These are phyloP conservation scores for Mythimna pallens DNA, from an alignment of 2,888 invertebrate species.

Conservation along the genomic window DNA sequence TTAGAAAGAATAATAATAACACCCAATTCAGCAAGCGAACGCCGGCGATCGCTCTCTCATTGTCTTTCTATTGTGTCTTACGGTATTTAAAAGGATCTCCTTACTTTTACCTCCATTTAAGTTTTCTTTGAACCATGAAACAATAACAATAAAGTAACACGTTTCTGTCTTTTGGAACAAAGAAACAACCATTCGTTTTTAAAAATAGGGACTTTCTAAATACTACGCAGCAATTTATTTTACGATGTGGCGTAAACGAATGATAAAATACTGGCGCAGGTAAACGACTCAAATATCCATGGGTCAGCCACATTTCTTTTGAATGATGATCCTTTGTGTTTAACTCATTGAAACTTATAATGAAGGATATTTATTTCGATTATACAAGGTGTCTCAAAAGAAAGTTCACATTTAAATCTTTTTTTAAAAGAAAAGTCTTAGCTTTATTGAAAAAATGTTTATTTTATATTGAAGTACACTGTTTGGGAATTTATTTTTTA, in stretches of 20 bases:
- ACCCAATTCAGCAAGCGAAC: too few relatives aligned
- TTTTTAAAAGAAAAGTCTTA: too few relatives aligned
- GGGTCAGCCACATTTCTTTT: neutral
- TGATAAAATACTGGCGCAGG: neutral
- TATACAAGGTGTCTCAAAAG: too few relatives aligned
- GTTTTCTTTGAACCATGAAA: neutral
- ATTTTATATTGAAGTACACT: too few relatives aligned
- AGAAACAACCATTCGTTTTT: neutral
- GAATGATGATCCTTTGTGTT: neutral
- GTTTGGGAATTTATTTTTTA: too few relatives aligned
- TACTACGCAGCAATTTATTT: constrained; percentile 4
- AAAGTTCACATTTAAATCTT: too few relatives aligned
- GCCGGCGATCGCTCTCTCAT: too few relatives aligned
- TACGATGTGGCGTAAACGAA: neutral
- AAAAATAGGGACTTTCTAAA: neutral
- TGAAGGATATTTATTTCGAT: neutral
- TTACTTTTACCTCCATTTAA: neutral
- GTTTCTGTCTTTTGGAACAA: constrained; percentile 3
- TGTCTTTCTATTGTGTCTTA: too few relatives aligned
- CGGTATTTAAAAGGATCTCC: too few relatives aligned
- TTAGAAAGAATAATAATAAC: neutral
- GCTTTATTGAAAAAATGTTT: too few relatives aligned
- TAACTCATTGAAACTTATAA: neutral
- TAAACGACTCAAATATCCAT: neutral
- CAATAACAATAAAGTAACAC: neutral